Conservation (phyloP, 2,113 vertebrate genomes). For the Centropus unirufus region DNA sequence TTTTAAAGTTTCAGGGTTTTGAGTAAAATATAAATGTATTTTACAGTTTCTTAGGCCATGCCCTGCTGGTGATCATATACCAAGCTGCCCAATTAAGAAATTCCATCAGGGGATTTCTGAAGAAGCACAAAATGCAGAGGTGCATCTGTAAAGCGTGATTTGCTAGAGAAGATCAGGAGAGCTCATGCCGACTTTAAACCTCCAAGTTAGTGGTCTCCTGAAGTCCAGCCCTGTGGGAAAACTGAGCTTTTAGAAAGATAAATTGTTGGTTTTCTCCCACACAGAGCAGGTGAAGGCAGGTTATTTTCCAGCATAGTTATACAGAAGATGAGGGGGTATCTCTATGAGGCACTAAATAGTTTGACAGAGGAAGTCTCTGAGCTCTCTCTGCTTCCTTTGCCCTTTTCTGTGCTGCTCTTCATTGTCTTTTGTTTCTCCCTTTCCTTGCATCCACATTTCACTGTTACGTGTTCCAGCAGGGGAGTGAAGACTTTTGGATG, state of each 20-base stretch:
- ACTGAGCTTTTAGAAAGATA: not conserved
- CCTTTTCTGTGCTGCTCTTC: not conserved
- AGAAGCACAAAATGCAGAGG: not conserved
- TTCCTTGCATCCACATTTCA: not conserved
- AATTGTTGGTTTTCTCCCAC: not conserved
- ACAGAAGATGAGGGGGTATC: not conserved
- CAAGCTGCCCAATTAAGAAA: not conserved
- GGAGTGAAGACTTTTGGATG: not conserved
- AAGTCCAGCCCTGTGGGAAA: not conserved
- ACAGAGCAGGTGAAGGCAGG: not conserved
- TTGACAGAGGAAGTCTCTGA: not conserved
- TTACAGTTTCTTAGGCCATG: not conserved
- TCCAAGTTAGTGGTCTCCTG: not conserved
- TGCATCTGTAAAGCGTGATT: not conserved
- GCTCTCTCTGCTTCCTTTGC: not conserved
- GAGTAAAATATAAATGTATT: not conserved
- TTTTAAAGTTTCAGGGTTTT: not conserved
- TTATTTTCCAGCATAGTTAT: not conserved
- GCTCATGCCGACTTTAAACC: not conserved
- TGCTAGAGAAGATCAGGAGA: not conserved
- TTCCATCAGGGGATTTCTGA: not conserved
- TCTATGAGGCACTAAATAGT: not conserved
- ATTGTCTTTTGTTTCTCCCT: not conserved
- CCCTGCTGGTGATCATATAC: not conserved
- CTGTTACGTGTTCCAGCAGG: not conserved